Percentiles rank a stretch among this genome's conserved stretches.
These are phyloP conservation scores for Craniophora ligustri DNA, from an alignment of 2,888 invertebrate genomes.

Conservation along the genomic window DNA sequence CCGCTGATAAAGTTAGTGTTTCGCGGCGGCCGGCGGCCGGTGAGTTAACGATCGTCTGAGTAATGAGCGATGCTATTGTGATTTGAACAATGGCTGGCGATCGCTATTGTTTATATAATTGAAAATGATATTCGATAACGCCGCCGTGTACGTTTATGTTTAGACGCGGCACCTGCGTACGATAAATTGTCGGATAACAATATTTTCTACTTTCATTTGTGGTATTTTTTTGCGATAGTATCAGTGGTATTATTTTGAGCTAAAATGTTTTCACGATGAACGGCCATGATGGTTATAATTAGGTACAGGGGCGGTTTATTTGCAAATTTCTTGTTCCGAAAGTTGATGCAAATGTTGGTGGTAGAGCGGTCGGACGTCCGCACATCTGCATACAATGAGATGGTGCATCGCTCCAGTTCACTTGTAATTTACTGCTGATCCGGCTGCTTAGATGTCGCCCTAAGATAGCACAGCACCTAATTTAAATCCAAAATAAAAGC, in stretches of 20 bases:
- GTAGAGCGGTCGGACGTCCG: slow-evolving; percentile 62
- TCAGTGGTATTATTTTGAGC: slow-evolving; percentile 34
- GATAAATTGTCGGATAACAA: slow-evolving; percentile 52
- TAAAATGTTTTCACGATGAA: slow-evolving; percentile 47
- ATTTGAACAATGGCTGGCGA: slow-evolving; percentile 82
- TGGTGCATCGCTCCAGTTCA: slow-evolving; percentile 76
- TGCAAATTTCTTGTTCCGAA: slow-evolving; percentile 76
- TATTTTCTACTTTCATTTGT: slow-evolving; percentile 51
- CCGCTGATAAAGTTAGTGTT: slow-evolving; percentile 87
- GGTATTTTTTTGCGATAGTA: slow-evolving; percentile 38
- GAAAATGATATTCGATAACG: slow-evolving; percentile 75
- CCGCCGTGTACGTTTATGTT: slow-evolving; percentile 47
- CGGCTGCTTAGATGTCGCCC: slow-evolving; percentile 80
- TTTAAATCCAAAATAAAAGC: slow-evolving; percentile 68
- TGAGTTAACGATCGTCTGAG: slow-evolving; percentile 86
- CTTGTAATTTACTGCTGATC: slow-evolving; percentile 81
- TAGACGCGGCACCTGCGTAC: slow-evolving; percentile 58
- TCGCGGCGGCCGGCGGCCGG: slow-evolving; percentile 78
- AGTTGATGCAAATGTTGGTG: slow-evolving; percentile 80
- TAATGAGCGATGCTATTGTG: slow-evolving; percentile 86
- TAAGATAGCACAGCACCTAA: slow-evolving; percentile 79
- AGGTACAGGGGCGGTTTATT: slow-evolving; percentile 66
- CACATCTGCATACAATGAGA: slow-evolving; percentile 86
- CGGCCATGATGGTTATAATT: slow-evolving; percentile 58
- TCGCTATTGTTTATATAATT: slow-evolving; percentile 85